A percentile compares a stretch with the other conserved stretches of the same genome.
Evolutionary conservation across 2,797 vertebrate species (phyloP).

Genomic region (Enteromius thamalakanensis): DNA sequence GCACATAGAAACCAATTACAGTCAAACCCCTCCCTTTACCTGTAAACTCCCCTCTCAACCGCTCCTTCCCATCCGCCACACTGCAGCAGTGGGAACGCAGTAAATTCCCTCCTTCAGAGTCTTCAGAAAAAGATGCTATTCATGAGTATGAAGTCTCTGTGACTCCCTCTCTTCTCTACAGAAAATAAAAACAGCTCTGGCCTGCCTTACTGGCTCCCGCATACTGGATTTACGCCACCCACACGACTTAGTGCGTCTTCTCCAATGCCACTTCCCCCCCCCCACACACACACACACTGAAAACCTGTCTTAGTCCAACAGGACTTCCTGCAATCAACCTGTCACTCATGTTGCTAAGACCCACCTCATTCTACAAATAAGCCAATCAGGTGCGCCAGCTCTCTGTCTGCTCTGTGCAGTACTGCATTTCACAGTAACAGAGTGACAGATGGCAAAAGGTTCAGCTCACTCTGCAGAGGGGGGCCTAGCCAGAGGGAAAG

Average conservation of each 20-base stretch:
- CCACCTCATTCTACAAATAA: constrained; percentile 47
- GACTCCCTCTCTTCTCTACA: constrained; percentile 36
- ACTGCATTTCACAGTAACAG: constrained; percentile 50
- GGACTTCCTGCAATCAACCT: constrained; percentile 58
- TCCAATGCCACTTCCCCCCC: constrained; percentile 35
- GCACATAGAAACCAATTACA: constrained; percentile 37
- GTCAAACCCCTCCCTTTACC: constrained; percentile 67
- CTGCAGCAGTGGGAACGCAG: constrained; percentile 60
- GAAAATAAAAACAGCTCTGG: constrained; percentile 68
- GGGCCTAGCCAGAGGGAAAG: constrained; percentile 17
- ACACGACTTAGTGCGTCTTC: constrained; percentile 60
- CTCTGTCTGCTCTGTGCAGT: constrained; percentile 38
- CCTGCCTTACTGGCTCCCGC: constrained; percentile 66
- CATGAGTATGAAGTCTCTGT: constrained; percentile 44
- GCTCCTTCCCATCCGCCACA: constrained; percentile 54
- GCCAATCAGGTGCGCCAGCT: constrained; percentile 52
- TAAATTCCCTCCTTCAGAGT: constrained; percentile 36
- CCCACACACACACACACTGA: constrained; percentile 22
- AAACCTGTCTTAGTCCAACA: constrained; percentile 53
- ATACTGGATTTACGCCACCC: constrained; percentile 70
- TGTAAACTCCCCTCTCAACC: constrained; percentile 52
- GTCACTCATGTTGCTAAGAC: constrained; percentile 48
- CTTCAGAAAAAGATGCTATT: constrained; percentile 40
- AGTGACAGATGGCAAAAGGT: constrained; percentile 61
- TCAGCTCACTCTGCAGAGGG: constrained; percentile 37